Evolutionary conservation across 2,797 vertebrate genomes (phyloP).

Genomic region (Helarctos malayanus): DNA sequence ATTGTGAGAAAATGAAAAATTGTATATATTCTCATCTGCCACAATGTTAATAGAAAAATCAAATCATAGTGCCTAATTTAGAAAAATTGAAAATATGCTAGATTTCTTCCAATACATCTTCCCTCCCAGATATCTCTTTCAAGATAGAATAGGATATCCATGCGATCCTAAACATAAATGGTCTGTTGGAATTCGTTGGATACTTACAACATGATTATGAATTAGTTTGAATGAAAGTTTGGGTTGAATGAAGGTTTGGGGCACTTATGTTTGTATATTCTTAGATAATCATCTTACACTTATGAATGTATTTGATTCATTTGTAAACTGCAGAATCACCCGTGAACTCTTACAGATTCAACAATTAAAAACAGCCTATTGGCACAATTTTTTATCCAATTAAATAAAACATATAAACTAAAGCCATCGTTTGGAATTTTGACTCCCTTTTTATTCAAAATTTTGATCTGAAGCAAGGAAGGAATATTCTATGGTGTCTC

Average conservation of each 20-base stretch:
- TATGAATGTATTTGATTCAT: background rate
- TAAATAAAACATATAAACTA: background rate
- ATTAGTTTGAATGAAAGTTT: background rate
- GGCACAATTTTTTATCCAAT: background rate
- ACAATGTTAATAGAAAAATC: background rate
- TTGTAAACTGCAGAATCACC: background rate
- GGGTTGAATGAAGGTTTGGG: background rate
- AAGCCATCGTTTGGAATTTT: background rate
- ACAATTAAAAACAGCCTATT: background rate
- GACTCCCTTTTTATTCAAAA: background rate
- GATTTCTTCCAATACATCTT: background rate
- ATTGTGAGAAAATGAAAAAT: background rate
- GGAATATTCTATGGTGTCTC: background rate
- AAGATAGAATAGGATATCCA: background rate
- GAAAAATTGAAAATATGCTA: background rate
- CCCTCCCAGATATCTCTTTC: background rate
- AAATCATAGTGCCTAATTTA: background rate
- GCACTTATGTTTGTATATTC: background rate
- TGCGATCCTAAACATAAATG: background rate
- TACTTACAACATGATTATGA: background rate
- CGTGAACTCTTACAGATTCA: background rate
- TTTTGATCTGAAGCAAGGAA: background rate
- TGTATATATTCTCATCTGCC: background rate
- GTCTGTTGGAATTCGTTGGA: background rate
- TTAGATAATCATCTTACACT: background rate